phyloP scores from a whole-genome alignment of 2,888 invertebrate genomes.

The Tiliacea aurago region DNA sequence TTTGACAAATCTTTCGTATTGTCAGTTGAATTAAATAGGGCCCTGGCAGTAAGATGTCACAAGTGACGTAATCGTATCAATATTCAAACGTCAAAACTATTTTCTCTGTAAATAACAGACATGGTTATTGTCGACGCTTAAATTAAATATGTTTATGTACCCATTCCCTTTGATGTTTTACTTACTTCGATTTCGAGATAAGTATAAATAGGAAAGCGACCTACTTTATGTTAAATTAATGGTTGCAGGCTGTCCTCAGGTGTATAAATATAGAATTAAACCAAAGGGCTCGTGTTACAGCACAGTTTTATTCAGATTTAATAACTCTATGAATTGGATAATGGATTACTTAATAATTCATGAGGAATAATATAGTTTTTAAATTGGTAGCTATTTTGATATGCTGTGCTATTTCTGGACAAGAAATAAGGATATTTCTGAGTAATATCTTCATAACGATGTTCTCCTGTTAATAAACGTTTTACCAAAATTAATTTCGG shows the following conservation, averaged over 20 bases:
- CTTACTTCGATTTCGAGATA: background rate
- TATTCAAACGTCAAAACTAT: background rate
- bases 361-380: background rate
- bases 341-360: background rate
- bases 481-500: background rate
- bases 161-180: background rate
- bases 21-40: background rate
- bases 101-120: conserved; percentile 14
- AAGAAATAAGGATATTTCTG: background rate
- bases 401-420: background rate
- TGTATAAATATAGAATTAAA: conserved; percentile 37
- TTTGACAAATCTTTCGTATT: background rate
- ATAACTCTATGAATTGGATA: background rate
- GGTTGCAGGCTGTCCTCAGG: conserved; percentile 23
- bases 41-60: background rate
- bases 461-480: background rate
- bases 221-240: conserved; percentile 28
- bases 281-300: conserved; percentile 9
- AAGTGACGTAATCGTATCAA: background rate
- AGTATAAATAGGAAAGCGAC: conserved; percentile 23
- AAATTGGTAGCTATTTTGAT: background rate
- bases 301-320: background rate
- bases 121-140: background rate
- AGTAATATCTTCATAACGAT: background rate
- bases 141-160: conserved; percentile 2